Percentiles rank a stretch among this genome's conserved stretches.
Conservation (phyloP, 1,140 invertebrate species). For the Drosophila bocqueti region DNA sequence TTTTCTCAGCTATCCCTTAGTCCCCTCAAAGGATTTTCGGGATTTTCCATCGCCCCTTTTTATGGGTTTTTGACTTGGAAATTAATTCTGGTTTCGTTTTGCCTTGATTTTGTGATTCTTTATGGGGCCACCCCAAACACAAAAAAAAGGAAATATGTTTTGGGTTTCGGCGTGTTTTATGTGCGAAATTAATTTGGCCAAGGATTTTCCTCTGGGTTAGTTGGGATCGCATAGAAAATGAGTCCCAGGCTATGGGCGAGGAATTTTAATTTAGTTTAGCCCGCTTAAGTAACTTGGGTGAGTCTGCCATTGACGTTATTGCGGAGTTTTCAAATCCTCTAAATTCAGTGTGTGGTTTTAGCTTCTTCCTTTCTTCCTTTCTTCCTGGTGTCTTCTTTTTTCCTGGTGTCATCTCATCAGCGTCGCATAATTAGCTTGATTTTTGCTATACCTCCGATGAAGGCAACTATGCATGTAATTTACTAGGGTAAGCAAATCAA, state of each 20-base stretch:
- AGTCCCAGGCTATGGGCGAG: constrained; percentile 3
- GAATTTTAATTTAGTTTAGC: constrained; percentile 48
- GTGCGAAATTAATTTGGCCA: constrained; percentile 45
- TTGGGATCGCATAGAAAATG: constrained; percentile 47
- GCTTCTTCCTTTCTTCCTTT: not conserved
- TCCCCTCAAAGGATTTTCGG: constrained; percentile 38
- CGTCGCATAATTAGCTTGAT: constrained; percentile 37
- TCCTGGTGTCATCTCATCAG: constrained; percentile 10
- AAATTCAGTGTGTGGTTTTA: not conserved
- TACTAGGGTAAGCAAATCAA: constrained; percentile 52
- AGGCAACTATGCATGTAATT: constrained; percentile 58
- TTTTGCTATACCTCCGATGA: constrained; percentile 23
- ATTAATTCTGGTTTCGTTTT: constrained; percentile 53
- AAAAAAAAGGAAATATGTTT: constrained; percentile 35
- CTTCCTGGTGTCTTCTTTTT: not conserved
- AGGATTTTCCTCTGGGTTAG: constrained; percentile 44
- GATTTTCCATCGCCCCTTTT: constrained; percentile 28
- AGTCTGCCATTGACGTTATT: constrained; percentile 21
- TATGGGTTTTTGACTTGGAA: constrained; percentile 44
- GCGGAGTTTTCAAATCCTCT: not conserved
- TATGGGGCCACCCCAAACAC: not conserved
- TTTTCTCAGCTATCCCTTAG: constrained; percentile 20
- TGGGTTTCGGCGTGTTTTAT: constrained; percentile 43
- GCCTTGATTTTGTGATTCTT: constrained; percentile 56
- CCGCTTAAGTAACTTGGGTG: constrained; percentile 18